Conservation (phyloP, 1,140 invertebrate species). For the Vanessa tameamea region DNA sequence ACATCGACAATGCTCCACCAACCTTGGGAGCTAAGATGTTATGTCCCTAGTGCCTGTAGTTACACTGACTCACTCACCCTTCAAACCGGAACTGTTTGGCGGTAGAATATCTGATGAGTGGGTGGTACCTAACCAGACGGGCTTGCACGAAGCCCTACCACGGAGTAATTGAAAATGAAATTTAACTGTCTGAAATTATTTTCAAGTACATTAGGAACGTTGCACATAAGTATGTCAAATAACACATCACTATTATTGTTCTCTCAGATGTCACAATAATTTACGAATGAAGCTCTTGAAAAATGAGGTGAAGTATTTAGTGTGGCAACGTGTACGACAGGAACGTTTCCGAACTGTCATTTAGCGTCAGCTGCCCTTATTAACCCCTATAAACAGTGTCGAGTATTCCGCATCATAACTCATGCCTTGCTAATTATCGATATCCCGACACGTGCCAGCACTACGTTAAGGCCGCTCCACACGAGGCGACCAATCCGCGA, state of each 20-base stretch:
- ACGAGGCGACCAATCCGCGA: not conserved
- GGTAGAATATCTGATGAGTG: no score
- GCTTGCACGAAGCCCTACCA: no score
- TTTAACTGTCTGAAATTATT: no score
- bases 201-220: no score
- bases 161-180: no score
- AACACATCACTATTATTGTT: not conserved
- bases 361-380: slow-evolving; percentile 56
- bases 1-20: no score
- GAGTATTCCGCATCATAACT: slow-evolving; percentile 47
- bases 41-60: no score
- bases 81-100: no score
- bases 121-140: no score
- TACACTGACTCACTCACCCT: no score
- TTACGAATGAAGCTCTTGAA: slow-evolving; percentile 5
- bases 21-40: no score
- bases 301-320: slow-evolving; percentile 10
- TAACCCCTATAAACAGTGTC: slow-evolving; percentile 58
- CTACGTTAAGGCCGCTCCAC: slow-evolving; percentile 7
- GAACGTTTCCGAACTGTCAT: not conserved
- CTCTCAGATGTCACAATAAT: not conserved
- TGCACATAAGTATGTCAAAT: not conserved
- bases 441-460: slow-evolving; percentile 31
- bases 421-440: slow-evolving; percentile 52
- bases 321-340: not conserved